Conservation (phyloP, 2,113 vertebrate species). For the Thinocorus orbignyianus region DNA sequence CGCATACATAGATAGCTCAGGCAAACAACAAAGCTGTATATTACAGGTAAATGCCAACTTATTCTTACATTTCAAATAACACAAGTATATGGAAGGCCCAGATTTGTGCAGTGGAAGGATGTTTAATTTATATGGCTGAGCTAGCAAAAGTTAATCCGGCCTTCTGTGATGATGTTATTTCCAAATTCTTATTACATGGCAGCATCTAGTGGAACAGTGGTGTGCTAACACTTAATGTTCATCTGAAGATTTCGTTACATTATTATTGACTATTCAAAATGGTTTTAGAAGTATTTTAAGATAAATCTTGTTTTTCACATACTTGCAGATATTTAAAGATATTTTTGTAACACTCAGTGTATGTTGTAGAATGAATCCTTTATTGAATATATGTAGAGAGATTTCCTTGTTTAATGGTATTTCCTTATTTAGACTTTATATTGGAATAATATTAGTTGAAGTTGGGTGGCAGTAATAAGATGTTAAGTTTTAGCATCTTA, state of each 20-base stretch:
- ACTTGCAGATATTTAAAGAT: background rate
- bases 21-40: background rate
- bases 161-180: background rate
- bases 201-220: conserved; percentile 62
- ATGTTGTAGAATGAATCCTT: background rate
- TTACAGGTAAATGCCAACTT: background rate
- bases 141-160: background rate
- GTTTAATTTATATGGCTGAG: background rate
- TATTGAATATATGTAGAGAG: background rate
- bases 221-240: background rate
- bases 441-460: background rate
- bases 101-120: background rate
- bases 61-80: background rate
- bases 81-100: background rate
- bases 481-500: background rate
- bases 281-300: background rate
- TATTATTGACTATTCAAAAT: background rate
- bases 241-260: background rate
- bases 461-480: background rate
- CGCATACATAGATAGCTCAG: background rate
- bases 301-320: background rate
- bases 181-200: background rate
- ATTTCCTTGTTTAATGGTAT: background rate
- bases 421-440: background rate
- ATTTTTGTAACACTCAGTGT: background rate